A percentile compares a stretch with the other conserved stretches of the same genome.
phyloP scores from a whole-genome alignment of 2,113 vertebrate genomes.

The Oxyura jamaicensis region DNA sequence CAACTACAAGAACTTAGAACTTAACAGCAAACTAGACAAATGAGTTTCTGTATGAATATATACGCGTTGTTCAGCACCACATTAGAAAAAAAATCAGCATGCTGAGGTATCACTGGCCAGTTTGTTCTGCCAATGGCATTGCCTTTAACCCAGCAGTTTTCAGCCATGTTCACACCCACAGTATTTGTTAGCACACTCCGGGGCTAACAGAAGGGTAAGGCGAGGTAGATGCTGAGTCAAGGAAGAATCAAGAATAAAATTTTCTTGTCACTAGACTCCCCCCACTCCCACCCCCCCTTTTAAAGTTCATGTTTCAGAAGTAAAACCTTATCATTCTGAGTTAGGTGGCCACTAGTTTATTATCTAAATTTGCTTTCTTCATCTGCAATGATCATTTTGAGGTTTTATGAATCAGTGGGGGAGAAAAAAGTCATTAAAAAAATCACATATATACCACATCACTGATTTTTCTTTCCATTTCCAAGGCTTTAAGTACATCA shows the following conservation, averaged over 20 bases:
- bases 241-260: background rate
- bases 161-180: background rate
- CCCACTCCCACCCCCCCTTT: background rate
- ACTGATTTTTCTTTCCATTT: background rate
- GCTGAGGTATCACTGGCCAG: background rate
- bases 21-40: background rate
- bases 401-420: background rate
- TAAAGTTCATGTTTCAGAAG: background rate
- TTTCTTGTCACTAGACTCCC: background rate
- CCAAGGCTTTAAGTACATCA: background rate
- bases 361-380: background rate
- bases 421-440: background rate
- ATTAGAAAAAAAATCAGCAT: background rate
- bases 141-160: background rate
- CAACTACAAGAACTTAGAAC: background rate
- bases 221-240: background rate
- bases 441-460: background rate
- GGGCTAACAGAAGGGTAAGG: background rate
- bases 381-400: background rate
- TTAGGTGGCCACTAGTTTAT: background rate
- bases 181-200: background rate
- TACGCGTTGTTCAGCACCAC: background rate
- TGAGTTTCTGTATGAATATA: no score
- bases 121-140: background rate
- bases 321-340: background rate